Conservation (phyloP, 2,888 invertebrate species). For the Polia nebulosa region DNA sequence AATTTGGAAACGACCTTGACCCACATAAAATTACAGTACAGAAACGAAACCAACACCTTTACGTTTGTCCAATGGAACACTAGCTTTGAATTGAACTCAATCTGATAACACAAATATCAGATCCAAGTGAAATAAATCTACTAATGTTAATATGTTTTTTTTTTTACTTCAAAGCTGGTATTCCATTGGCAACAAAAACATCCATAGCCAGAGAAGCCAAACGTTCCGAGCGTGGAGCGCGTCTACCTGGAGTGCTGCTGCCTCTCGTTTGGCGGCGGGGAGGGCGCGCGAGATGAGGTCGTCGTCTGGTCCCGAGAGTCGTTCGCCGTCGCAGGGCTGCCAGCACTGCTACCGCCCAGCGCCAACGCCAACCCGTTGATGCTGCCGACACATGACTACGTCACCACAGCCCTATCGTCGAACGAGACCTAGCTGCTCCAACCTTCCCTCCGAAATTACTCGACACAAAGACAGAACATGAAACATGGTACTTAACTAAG, state of each 20-base stretch:
- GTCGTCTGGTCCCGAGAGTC: slow-evolving; percentile 83
- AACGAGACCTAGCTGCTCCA: slow-evolving; percentile 86
- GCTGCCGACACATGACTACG: slow-evolving; percentile 90
- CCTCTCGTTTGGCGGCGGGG: slow-evolving; percentile 87
- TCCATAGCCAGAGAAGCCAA: slow-evolving; percentile 83
- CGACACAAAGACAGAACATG: slow-evolving; percentile 59
- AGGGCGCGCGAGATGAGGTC: slow-evolving; percentile 86
- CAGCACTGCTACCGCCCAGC: slow-evolving; percentile 88
- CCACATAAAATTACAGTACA: slow-evolving; percentile 74
- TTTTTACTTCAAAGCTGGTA: slow-evolving; percentile 69
- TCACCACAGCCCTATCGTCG: slow-evolving; percentile 88
- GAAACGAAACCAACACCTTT: slow-evolving; percentile 81
- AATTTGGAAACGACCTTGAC: slow-evolving; percentile 72
- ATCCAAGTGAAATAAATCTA: too few species aligned
- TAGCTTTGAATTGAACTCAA: slow-evolving; percentile 68
- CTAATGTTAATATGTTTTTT: too few species aligned
- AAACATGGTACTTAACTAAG: slow-evolving; percentile 61
- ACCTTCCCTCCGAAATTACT: slow-evolving; percentile 57
- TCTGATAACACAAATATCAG: slow-evolving; percentile 10
- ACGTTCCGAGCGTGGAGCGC: slow-evolving; percentile 86
- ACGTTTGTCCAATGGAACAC: slow-evolving; percentile 73
- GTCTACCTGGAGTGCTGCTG: slow-evolving; percentile 90
- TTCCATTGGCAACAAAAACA: slow-evolving; percentile 73
- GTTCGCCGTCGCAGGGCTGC: slow-evolving; percentile 81
- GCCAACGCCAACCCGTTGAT: slow-evolving; percentile 91